Conservation (phyloP, 2,113 vertebrate genomes). For the Accipiter virgatus region DNA sequence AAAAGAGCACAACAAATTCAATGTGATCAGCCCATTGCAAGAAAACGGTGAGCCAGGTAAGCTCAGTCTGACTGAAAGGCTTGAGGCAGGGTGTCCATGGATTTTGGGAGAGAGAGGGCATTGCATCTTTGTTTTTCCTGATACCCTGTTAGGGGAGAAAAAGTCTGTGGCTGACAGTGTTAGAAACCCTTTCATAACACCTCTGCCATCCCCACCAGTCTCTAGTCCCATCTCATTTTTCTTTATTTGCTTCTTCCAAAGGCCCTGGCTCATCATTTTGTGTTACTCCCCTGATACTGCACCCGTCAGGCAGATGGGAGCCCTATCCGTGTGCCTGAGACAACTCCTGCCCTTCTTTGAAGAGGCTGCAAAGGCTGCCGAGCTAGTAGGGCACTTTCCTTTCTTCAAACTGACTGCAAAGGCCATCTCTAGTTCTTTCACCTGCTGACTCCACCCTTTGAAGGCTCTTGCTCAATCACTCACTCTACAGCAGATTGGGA, state of each 20-base stretch:
- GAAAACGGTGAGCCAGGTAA: not conserved
- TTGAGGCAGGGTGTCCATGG: not conserved
- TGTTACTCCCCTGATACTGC: not conserved
- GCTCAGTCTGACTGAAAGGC: not conserved
- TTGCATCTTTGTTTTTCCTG: not conserved
- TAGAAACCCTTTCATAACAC: not conserved
- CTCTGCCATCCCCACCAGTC: not conserved
- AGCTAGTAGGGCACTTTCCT: not conserved
- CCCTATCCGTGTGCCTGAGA: not conserved
- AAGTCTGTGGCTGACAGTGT: not conserved
- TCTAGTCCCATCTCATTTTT: accelerated
- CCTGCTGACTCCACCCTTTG: constrained; percentile 14
- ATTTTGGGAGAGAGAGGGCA: accelerated
- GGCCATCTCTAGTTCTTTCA: not conserved
- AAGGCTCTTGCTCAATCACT: constrained; percentile 9
- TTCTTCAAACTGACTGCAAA: constrained; percentile 10
- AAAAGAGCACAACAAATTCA: not conserved
- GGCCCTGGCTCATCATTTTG: not conserved
- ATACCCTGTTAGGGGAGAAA: not conserved
- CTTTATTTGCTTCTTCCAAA: not conserved
- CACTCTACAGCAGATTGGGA: not conserved
- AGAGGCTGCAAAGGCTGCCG: not conserved
- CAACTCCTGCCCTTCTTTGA: not conserved
- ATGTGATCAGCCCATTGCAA: not conserved
- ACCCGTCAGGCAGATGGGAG: not conserved